Base-by-base conservation (phyloP, 2,797 vertebrate genomes). In the Garrulus glandarius region DNA sequence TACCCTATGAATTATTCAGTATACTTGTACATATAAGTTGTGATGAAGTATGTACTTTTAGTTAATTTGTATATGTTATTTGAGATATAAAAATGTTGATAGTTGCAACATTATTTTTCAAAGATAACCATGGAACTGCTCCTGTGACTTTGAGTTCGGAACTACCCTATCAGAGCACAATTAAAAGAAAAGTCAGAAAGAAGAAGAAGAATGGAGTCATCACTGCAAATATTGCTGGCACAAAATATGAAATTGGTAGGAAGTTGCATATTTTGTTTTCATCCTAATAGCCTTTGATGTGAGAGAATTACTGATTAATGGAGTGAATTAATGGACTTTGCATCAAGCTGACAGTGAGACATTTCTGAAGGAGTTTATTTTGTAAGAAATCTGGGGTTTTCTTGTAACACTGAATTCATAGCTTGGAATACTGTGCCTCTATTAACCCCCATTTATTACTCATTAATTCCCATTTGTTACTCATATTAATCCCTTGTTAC, bases 241-340 rank as follows among this genome's bases (percentile, higher is more conserved):
- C 99, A 87, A 99, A 99, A 98, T 99, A 99, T 94, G 99, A 99
- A 98, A 99, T 99, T 36, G 99, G 99, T 99, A 99, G 61, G 98
- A 97, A 84, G 64, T 57, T 88, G 44, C 22, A 8, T 88, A 56
- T 84, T 87, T 80, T 95, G 9, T 80, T 96, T 95, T 78, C 39
- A 49, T 79, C 37, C 27, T 57, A 57, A 78, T 70, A 91, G 43
- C 36, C 27, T 75, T 61, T 88, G 74, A 53, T 2, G 1, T 46
- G 44, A 84, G 30, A 27, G 15, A 69, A 59, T 84, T 78, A 13
- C 29, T 87, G 74, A 70, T 34, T 76, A 57, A 43, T 55, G 37
- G 44, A 19, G 10, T 83, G 56, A 87, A 69, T 81, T 85, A 87
- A 84, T 83, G 59, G 83, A 50, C 49, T 89, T 65, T 29, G 46